Percentiles rank a stretch among this genome's conserved stretches.
Evolutionary conservation across 2,113 vertebrate species (phyloP).

Genomic region (Tachysurus fulvidraco): DNA sequence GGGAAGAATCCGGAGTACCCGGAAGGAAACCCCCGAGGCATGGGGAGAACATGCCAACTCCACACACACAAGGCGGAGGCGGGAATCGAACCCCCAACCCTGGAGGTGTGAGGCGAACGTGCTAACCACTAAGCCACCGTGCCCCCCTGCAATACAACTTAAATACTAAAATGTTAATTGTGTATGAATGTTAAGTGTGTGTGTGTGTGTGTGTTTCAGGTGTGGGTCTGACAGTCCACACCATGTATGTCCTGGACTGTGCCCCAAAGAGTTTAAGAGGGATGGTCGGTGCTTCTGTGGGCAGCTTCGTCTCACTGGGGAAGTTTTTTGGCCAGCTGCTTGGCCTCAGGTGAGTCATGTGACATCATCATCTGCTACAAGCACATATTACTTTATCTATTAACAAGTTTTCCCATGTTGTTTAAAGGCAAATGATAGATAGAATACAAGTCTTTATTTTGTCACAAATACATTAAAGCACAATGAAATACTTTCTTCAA

Average conservation of each 20-base stretch:
- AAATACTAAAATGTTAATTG: not conserved
- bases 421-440: too few species aligned
- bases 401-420: not conserved
- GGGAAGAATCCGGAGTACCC: too few species aligned
- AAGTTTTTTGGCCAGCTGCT: conserved; percentile 79
- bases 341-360: conserved; percentile 76
- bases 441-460: too few species aligned
- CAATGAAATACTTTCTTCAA: too few species aligned
- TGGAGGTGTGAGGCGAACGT: too few species aligned
- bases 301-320: conserved; percentile 68
- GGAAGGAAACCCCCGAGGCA: too few species aligned
- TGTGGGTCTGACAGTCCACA: conserved; percentile 65
- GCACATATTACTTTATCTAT: not conserved
- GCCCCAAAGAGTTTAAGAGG: conserved; percentile 71
- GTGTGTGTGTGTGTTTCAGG: conserved; percentile 58
- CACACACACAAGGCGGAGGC: too few species aligned
- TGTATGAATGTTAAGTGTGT: not conserved
- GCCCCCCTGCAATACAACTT: not conserved
- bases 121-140: too few species aligned
- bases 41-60: too few species aligned
- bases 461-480: too few species aligned
- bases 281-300: conserved; percentile 68
- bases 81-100: too few species aligned
- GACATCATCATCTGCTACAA: not conserved
- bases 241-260: conserved; percentile 76